A percentile compares a stretch with the other conserved stretches of the same genome.
Conservation (phyloP, 2,113 vertebrate genomes). For the Anarhynchus alexandrinus region DNA sequence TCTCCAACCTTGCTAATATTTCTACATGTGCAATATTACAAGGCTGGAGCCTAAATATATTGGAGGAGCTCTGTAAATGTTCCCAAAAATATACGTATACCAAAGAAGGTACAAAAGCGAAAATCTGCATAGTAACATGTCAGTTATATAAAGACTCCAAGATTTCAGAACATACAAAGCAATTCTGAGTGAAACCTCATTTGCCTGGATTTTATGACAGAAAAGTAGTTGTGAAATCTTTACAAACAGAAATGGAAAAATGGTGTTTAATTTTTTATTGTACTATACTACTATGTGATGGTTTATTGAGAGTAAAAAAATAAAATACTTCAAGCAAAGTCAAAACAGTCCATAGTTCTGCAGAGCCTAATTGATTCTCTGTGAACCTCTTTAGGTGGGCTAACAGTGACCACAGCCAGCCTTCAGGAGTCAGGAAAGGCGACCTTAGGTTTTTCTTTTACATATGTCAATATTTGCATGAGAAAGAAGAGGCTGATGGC, state of each 20-base stretch:
- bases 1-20: background rate
- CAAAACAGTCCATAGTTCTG: background rate
- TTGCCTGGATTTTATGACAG: background rate
- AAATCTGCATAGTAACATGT: background rate
- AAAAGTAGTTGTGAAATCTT: background rate
- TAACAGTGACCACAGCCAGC: background rate
- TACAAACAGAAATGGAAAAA: background rate
- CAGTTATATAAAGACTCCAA: background rate
- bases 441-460: background rate
- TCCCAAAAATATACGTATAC: background rate
- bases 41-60: background rate
- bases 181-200: background rate
- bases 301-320: background rate
- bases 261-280: background rate
- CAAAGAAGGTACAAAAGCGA: background rate
- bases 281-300: background rate
- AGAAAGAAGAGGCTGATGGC: accelerated
- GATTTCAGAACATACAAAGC: background rate
- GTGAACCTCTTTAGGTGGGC: background rate
- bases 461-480: background rate
- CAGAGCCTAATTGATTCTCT: background rate
- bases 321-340: background rate
- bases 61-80: background rate
- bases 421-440: background rate
- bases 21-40: background rate